Percentiles rank a stretch among this genome's conserved stretches.
Evolutionary conservation across 1,140 invertebrate genomes (phyloP).

Genomic region (Drosophila prosaltans): DNA sequence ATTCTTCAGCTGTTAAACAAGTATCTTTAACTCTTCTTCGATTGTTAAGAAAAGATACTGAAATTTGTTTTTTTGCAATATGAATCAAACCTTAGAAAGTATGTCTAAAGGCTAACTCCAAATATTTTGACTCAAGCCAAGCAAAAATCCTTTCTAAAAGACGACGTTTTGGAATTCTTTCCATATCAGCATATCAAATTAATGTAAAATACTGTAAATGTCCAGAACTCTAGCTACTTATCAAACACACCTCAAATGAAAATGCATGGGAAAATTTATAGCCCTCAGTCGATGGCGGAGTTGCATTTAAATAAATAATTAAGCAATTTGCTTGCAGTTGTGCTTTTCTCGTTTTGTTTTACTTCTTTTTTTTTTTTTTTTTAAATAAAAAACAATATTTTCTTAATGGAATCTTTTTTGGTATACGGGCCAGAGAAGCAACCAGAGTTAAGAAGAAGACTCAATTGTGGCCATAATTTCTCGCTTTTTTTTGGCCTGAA

Average conservation of each 20-base stretch:
- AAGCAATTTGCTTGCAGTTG: slow-evolving; percentile 56
- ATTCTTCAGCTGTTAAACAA: too few species aligned
- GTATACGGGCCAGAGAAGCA: neutral
- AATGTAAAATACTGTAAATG: too few species aligned
- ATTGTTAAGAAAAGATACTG: too few species aligned
- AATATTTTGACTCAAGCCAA: too few species aligned
- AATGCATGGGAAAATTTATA: slow-evolving; percentile 46
- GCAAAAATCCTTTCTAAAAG: too few species aligned
- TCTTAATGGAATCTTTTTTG: slow-evolving; percentile 55
- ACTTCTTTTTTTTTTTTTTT: slow-evolving; percentile 5
- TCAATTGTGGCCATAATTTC: slow-evolving; percentile 47
- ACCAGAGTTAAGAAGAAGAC: slow-evolving; percentile 36
- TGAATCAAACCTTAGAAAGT: too few species aligned
- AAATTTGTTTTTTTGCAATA: too few species aligned
- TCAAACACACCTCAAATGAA: neutral
- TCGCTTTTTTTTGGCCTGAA: slow-evolving; percentile 26
- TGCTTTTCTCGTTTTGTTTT: neutral
- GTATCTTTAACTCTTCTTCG: too few species aligned
- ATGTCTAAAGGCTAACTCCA: too few species aligned
- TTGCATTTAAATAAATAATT: slow-evolving; percentile 67
- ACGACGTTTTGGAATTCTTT: too few species aligned
- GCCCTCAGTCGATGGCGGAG: slow-evolving; percentile 30
- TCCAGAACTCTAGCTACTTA: neutral
- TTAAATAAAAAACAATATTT: slow-evolving; percentile 61
- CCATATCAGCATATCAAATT: too few species aligned